Percentiles rank a stretch among this genome's conserved stretches.
These are phyloP conservation scores for Spisula subtruncata DNA, from an alignment of 2,888 invertebrate genomes.

Conservation along the genomic window DNA sequence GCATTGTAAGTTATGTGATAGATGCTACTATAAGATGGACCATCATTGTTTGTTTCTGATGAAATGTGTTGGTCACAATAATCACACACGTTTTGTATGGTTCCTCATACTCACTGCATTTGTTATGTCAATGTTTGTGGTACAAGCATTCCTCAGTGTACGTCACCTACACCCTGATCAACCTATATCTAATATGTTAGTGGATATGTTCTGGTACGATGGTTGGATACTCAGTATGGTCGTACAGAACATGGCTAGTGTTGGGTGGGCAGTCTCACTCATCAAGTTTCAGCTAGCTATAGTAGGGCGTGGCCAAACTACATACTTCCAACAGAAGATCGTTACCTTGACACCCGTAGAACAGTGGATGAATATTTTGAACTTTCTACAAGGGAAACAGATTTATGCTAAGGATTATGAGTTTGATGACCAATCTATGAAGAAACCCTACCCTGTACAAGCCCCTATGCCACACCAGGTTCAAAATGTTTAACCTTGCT, in stretches of 20 bases:
- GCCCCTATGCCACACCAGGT: background rate
- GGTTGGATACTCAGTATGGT: slow-evolving; percentile 82
- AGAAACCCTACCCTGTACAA: slow-evolving; percentile 33
- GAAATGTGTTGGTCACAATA: slow-evolving; percentile 85
- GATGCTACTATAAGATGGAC: slow-evolving; percentile 85
- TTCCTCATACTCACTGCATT: slow-evolving; percentile 78
- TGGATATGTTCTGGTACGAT: slow-evolving; percentile 74
- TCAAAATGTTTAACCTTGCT: background rate
- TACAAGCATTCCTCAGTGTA: slow-evolving; percentile 68
- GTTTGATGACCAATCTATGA: background rate
- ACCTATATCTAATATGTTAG: slow-evolving; percentile 47
- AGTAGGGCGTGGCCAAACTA: slow-evolving; percentile 81
- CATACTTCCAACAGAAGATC: slow-evolving; percentile 75
- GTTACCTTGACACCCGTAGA: slow-evolving; percentile 75
- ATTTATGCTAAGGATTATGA: slow-evolving; percentile 75
- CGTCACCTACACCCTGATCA: slow-evolving; percentile 55
- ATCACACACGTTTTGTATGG: slow-evolving; percentile 85
- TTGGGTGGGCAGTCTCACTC: slow-evolving; percentile 82
- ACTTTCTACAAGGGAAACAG: slow-evolving; percentile 80
- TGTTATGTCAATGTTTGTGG: slow-evolving; percentile 80
- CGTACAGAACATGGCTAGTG: slow-evolving; percentile 80
- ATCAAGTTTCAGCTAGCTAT: slow-evolving; percentile 81
- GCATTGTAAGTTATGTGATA: slow-evolving; percentile 86
- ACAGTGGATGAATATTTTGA: slow-evolving; percentile 80
- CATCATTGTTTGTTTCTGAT: slow-evolving; percentile 87